Base-by-base conservation (phyloP, 2,888 invertebrate genomes). In the Hoplodrina ambigua region DNA sequence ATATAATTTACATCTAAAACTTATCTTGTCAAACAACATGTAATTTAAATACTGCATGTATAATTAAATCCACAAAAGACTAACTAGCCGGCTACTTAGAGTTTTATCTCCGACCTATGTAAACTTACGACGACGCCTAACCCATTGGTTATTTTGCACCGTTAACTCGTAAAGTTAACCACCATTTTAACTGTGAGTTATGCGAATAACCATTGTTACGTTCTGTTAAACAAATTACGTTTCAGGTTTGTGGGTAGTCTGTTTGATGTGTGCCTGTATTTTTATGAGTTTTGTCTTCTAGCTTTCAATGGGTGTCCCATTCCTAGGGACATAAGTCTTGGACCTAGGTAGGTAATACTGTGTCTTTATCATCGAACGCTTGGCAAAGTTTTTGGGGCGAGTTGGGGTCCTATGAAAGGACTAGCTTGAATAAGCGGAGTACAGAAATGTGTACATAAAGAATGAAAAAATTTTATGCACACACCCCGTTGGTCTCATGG, bases 121-220 rank as follows among this genome's bases (percentile, higher is more conserved):
- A 33, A 44, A 62, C 41, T 63, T 78, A 87, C 86, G 87, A 87
- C 85, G 72, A 75, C 57, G 50, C 64, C 71, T 86, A 83, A 86
- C 83, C 80, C 80, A 79, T 81, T 74, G 72, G 73, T 77, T 69
- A 67, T 77, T 80, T 75, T 58, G 65, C 68, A 75, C 86, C 85
- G 87, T 87, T 87, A 87, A 81, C 80, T 82, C 86, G 81, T 88
- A 87, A 90, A 86, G 49, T 83, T 86, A 85, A 86, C 82, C 80
- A 76, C 77, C 66, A 78, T 81, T 85, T 86, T 85, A 88, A 85
- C 86, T 80, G 69, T 75, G 76, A 80, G 76, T 85, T 83, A 81
- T 80, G 80, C 52, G 60, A 75, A 64, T 71, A 75, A 69, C 63
- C 66, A 80, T 79, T 77, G 73, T 79, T 72, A 57, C 56, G 61